phyloP scores from a whole-genome alignment of 1,140 invertebrate species.

The Euwallacea similis region DNA sequence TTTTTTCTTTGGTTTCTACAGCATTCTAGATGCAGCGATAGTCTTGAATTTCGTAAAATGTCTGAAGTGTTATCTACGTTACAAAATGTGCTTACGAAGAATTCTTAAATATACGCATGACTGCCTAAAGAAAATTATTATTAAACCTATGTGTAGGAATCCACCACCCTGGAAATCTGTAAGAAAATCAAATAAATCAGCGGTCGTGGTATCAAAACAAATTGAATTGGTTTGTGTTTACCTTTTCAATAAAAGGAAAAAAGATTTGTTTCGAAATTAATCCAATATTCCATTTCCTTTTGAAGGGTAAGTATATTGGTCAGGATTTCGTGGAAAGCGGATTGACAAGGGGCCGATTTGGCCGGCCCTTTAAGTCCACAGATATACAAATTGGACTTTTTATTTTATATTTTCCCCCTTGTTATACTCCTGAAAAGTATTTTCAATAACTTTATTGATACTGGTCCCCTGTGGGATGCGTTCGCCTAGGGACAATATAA shows the following conservation, averaged over 20 bases:
- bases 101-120: no score
- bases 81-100: no score
- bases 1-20: no score
- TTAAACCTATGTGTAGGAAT: no score
- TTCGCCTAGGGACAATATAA: conserved; percentile 30
- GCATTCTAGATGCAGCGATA: no score
- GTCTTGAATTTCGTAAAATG: no score
- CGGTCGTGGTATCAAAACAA: conserved; percentile 17
- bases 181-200: conserved; percentile 28
- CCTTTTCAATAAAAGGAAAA: conserved; percentile 34
- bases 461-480: conserved; percentile 30
- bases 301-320: conserved; percentile 40
- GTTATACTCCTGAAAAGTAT: conserved; percentile 38
- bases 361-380: conserved; percentile 31
- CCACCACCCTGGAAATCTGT: no score
- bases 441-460: conserved; percentile 44
- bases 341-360: conserved; percentile 39
- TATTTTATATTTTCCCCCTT: conserved; percentile 38
- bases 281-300: conserved; percentile 38
- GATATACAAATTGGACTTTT: conserved; percentile 42
- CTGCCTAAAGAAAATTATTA: no score
- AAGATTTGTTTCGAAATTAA: conserved; percentile 37
- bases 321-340: conserved; percentile 36
- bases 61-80: no score
- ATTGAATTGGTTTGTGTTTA: conserved; percentile 35